Evolutionary conservation across 2,113 vertebrate species (phyloP).

Genomic region (Gymnogyps californianus): DNA sequence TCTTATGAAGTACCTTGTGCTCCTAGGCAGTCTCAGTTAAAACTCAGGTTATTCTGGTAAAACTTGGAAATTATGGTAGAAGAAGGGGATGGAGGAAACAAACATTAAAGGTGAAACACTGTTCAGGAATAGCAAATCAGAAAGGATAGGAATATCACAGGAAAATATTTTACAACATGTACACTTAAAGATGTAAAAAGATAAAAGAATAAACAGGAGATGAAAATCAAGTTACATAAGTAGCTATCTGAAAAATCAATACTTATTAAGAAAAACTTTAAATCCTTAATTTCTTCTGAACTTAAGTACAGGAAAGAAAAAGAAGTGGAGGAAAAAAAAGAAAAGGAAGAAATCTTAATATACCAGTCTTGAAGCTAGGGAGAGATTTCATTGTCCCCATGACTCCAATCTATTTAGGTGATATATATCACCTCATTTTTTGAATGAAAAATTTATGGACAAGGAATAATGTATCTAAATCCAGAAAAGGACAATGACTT

Average conservation of each 20-base stretch:
- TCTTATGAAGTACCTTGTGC: not conserved
- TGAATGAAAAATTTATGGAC: not conserved
- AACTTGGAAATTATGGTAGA: not conserved
- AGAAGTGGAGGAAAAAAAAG: not conserved
- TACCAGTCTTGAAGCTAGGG: not conserved
- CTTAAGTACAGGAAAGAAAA: not conserved
- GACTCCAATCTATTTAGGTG: not conserved
- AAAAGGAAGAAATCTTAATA: not conserved
- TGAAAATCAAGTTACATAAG: not conserved
- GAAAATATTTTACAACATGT: not conserved
- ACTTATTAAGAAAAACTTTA: not conserved
- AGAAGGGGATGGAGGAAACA: not conserved
- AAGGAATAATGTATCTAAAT: not conserved
- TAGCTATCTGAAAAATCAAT: not conserved
- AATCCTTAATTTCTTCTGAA: not conserved
- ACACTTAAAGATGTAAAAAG: not conserved
- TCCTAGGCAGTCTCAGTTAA: not conserved
- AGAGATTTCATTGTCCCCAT: not conserved
- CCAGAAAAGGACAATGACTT: not conserved
- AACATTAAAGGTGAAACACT: not conserved
- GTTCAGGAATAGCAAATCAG: not conserved
- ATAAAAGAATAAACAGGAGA: not conserved
- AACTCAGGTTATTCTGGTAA: not conserved
- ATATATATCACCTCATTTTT: not conserved
- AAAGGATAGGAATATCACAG: not conserved